A percentile compares a stretch with the other conserved stretches of the same genome.
phyloP scores from a whole-genome alignment of 2,888 invertebrate species.

The Hirtodrosophila cameraria region DNA sequence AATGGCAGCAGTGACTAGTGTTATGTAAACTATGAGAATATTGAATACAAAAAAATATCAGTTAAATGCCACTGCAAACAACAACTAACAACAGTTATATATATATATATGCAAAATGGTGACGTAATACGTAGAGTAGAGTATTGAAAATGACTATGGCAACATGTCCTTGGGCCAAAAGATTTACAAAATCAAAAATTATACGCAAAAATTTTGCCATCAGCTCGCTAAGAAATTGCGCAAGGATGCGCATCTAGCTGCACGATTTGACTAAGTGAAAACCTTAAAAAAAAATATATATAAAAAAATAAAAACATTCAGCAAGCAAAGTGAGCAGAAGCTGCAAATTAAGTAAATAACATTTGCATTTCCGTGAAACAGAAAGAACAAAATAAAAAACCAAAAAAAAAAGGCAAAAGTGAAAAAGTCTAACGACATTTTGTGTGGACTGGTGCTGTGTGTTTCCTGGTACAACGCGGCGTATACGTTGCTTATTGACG shows the following conservation, averaged over 20 bases:
- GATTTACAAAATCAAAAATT: conserved; percentile 77
- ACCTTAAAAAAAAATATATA: not conserved
- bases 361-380: conserved; percentile 59
- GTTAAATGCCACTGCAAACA: conserved; percentile 21
- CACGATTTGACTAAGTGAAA: conserved; percentile 63
- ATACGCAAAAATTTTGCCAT: conserved; percentile 73
- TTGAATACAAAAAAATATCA: conserved; percentile 26
- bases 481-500: conserved; percentile 69
- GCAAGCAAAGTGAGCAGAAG: conserved; percentile 19
- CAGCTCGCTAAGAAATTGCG: conserved; percentile 70
- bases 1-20: conserved; percentile 65
- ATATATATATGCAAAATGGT: conserved; percentile 50
- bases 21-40: conserved; percentile 38
- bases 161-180: conserved; percentile 80
- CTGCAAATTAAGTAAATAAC: conserved; percentile 61
- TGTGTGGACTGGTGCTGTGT: conserved; percentile 27
- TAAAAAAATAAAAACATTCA: conserved; percentile 31
- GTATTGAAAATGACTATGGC: conserved; percentile 18
- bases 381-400: conserved; percentile 9
- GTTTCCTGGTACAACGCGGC: conserved; percentile 43
- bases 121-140: conserved; percentile 54
- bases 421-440: conserved; percentile 37
- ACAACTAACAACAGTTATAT: conserved; percentile 7
- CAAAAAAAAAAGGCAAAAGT: not conserved
- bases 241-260: conserved; percentile 62